Evolutionary conservation across 2,113 vertebrate species (phyloP).

Genomic region (Cyanocitta stelleri): DNA sequence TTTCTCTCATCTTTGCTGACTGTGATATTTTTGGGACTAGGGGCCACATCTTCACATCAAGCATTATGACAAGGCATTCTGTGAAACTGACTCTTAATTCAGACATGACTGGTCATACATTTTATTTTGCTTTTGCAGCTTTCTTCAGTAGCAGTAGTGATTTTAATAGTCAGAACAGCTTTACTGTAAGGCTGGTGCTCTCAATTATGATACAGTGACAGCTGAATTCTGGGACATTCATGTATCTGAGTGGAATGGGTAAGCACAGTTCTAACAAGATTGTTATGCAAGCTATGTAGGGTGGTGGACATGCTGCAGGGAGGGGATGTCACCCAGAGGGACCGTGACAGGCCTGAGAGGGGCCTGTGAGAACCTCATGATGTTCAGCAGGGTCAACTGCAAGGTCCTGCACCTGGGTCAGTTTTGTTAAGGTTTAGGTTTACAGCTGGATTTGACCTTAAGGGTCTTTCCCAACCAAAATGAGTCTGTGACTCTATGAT

Average conservation of each 20-base stretch:
- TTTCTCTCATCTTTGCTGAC: neutral
- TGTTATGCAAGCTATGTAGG: neutral
- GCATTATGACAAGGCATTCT: neutral
- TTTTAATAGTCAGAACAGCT: neutral
- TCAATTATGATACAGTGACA: neutral
- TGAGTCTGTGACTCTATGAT: neutral
- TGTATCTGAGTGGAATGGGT: neutral
- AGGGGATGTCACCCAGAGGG: neutral
- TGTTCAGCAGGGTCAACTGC: neutral
- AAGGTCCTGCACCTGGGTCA: neutral
- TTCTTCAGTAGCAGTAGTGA: neutral
- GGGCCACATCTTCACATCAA: neutral
- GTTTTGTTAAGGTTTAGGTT: neutral
- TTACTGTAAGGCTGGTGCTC: neutral
- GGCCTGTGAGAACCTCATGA: neutral
- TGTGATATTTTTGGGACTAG: neutral
- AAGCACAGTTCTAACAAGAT: neutral
- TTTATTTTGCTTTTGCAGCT: neutral
- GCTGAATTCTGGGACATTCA: neutral
- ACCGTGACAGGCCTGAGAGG: neutral
- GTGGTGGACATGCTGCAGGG: neutral
- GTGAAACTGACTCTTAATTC: neutral
- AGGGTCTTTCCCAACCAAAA: neutral
- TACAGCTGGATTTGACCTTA: neutral
- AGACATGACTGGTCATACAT: neutral